These are phyloP conservation scores for Drosophila ohnishii DNA, from an alignment of 1,140 invertebrate species.

Conservation along the genomic window DNA sequence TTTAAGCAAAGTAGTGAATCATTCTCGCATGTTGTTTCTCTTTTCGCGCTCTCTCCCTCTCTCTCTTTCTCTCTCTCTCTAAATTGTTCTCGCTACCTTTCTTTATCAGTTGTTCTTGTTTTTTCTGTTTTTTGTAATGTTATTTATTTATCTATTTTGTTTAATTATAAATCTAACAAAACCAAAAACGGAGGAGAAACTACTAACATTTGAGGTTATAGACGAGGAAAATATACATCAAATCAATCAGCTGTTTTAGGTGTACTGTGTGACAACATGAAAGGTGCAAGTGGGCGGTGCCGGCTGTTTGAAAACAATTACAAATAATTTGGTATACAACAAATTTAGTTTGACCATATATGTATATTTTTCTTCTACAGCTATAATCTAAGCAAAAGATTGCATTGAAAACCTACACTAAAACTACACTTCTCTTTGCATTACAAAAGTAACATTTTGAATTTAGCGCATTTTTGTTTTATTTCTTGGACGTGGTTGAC, in stretches of 20 bases:
- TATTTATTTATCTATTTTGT: conserved; percentile 27
- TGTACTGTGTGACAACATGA: background rate
- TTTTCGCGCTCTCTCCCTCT: conserved; percentile 8
- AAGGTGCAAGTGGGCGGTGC: conserved; percentile 9
- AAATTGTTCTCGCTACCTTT: conserved; percentile 3
- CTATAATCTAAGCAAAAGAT: background rate
- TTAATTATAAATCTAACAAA: conserved; percentile 1
- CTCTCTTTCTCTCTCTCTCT: background rate
- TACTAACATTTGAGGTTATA: conserved; percentile 31
- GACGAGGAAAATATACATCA: conserved; percentile 17
- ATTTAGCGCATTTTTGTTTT: background rate
- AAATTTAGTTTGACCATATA: no score
- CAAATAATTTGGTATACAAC: background rate
- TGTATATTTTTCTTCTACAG: background rate
- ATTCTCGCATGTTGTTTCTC: conserved; percentile 40
- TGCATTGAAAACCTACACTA: no score
- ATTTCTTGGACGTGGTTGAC: conserved; percentile 18
- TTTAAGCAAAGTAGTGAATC: conserved; percentile 18
- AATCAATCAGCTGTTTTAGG: conserved; percentile 66
- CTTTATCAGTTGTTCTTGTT: conserved; percentile 13
- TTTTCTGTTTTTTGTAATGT: conserved; percentile 14
- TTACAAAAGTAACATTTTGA: no score
- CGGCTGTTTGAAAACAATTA: conserved; percentile 1
- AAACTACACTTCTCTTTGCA: background rate
- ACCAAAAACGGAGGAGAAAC: background rate